phyloP scores from a whole-genome alignment of 2,113 vertebrate species.

The Macrotis lagotis region DNA sequence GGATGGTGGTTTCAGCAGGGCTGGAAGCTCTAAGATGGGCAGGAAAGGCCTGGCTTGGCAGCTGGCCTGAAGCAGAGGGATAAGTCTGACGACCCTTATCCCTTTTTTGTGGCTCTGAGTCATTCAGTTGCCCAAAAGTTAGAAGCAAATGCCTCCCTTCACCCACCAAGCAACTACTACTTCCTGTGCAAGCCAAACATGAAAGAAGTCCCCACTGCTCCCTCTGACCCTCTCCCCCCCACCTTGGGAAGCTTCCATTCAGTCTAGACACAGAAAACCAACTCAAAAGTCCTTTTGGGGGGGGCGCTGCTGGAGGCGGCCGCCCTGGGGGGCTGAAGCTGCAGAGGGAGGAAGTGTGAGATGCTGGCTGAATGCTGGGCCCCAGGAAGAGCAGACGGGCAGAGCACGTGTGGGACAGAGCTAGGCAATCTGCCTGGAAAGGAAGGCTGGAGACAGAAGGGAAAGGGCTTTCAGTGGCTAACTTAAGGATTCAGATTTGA shows the following conservation, averaged over 20 bases:
- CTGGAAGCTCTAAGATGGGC: constrained; percentile 3
- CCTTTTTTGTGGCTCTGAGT: neutral
- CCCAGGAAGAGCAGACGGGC: too few species aligned
- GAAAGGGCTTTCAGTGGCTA: neutral
- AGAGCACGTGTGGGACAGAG: neutral
- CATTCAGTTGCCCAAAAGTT: too few species aligned
- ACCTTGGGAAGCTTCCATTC: too few species aligned
- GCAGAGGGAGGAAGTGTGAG: neutral
- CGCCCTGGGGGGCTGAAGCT: neutral
- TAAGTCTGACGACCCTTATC: too few species aligned
- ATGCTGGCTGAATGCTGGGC: too few species aligned
- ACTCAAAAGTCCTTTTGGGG: neutral
- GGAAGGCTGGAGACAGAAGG: neutral
- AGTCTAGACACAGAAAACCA: neutral
- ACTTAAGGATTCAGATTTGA: neutral
- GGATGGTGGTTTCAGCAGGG: neutral
- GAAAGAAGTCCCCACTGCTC: neutral
- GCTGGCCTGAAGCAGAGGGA: neutral
- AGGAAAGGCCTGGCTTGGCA: neutral
- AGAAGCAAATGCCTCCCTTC: neutral
- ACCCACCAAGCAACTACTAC: neutral
- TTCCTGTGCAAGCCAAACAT: neutral
- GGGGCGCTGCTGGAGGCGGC: neutral
- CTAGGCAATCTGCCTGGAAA: neutral
- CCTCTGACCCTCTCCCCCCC: too few species aligned